A percentile compares a stretch with the other conserved stretches of the same genome.
phyloP scores from a whole-genome alignment of 2,888 invertebrate species.

The Lasioglossum pauxillum region DNA sequence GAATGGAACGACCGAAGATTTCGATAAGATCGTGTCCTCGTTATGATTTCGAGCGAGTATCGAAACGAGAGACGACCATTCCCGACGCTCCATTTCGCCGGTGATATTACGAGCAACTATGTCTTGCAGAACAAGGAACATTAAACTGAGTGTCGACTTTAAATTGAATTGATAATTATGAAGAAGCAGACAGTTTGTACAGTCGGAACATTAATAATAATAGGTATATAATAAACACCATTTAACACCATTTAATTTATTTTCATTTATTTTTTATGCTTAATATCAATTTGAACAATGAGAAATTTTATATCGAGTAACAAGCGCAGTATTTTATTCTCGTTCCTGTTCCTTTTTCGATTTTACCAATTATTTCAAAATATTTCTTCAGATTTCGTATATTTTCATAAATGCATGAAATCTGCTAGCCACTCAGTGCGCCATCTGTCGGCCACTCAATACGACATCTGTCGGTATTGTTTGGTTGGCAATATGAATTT shows the following conservation, averaged over 20 bases:
- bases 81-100: slow-evolving; percentile 24
- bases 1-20: slow-evolving; percentile 49
- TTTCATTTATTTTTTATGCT: neutral
- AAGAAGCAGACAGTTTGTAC: neutral
- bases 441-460: neutral
- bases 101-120: neutral
- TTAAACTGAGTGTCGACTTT: neutral
- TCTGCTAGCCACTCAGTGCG: neutral
- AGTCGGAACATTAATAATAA: neutral
- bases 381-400: neutral
- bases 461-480: neutral
- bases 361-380: neutral
- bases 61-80: slow-evolving; percentile 5
- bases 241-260: neutral
- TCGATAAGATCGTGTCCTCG: slow-evolving; percentile 38
- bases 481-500: neutral
- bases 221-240: neutral
- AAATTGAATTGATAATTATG: neutral
- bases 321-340: no score
- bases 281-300: neutral
- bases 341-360: no score
- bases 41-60: slow-evolving; percentile 42
- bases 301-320: neutral
- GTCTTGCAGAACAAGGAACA: neutral
- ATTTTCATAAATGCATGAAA: neutral